Evolutionary conservation across 2,888 invertebrate species (phyloP), one percentile per base, ranked within the genome.

Genomic region (Habroteleia sp.): DNA sequence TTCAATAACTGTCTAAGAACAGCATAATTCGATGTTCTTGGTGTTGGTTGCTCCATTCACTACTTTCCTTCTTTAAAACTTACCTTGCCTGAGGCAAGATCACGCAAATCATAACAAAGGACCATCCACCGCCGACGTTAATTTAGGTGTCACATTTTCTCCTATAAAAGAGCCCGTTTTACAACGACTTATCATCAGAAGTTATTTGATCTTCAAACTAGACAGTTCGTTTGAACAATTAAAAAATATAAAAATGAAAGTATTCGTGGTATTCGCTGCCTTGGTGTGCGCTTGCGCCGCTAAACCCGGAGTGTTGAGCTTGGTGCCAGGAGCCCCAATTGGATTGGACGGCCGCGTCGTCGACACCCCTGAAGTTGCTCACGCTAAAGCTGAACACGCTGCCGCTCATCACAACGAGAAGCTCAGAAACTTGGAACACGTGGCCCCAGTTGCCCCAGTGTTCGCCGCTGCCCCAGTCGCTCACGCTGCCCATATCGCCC

Each of bases 351-450:
- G 83, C 8, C 76, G 81, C 27, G 78, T 82, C 23, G 78, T 82
- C 39, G 83, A 83, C 52, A 82, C 82, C 13, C 81, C 82, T 52
- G 84, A 84, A 78, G 81, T 83, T 2, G 77, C 80, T 1, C 71
- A 68, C 6, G 82, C 83, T 35, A 83, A 81, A 33, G 79, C 78
- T 16, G 77, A 77, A 16, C 81, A 83, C 35, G 82, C 79, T 13
- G 78, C 77, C 17, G 79, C 76, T 11, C 63, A 79, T 31, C 74
- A 76, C 7, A 50, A 50, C 20, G 68, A 68, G 33, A 68, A 58
- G 7, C 50, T 68, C 20, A 37, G 39, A 3, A 48, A 29, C 20
- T 33, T 13, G n/a, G 33, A 4, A 6, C n/a, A 5, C 13, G 33
- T 13, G 3, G 33, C 33, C 6, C 33, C 11, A 11, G 13, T 33